Conservation (phyloP, 2,797 vertebrate genomes). For the Parauchenoglanis punctatus region DNA sequence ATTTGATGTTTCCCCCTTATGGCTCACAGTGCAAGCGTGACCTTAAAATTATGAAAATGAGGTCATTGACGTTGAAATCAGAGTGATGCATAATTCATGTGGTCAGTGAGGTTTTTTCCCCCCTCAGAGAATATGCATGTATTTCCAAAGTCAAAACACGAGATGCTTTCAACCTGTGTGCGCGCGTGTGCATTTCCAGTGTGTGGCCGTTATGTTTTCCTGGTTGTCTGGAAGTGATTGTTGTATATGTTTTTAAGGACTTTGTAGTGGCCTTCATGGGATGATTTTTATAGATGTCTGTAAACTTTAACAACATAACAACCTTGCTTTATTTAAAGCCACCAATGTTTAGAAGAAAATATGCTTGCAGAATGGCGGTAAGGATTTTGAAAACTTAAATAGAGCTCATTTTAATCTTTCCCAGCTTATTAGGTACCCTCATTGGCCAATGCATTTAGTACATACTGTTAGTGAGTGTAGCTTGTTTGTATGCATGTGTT, state of each 20-base stretch:
- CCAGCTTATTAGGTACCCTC: background rate
- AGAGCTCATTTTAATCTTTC: background rate
- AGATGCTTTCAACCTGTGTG: background rate
- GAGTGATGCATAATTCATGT: conserved; percentile 40
- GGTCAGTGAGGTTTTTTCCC: background rate
- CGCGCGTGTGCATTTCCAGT: background rate
- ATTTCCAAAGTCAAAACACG: background rate
- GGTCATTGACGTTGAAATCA: conserved; percentile 45
- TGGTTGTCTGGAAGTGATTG: background rate
- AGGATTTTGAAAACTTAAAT: background rate
- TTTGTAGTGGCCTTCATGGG: background rate
- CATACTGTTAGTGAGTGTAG: background rate
- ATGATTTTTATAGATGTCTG: background rate
- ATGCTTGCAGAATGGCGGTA: background rate
- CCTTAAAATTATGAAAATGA: conserved; percentile 50
- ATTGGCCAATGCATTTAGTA: background rate
- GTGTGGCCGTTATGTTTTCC: background rate
- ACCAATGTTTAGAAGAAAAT: background rate
- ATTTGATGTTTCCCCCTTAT: background rate
- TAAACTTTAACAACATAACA: background rate
- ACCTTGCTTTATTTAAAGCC: background rate
- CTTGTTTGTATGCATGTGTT: background rate
- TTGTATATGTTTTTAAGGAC: too few species aligned
- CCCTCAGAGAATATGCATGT: background rate
- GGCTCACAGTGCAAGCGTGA: conserved; percentile 26